phyloP scores from a whole-genome alignment of 1,140 invertebrate species.

The Papilio xuthus region DNA sequence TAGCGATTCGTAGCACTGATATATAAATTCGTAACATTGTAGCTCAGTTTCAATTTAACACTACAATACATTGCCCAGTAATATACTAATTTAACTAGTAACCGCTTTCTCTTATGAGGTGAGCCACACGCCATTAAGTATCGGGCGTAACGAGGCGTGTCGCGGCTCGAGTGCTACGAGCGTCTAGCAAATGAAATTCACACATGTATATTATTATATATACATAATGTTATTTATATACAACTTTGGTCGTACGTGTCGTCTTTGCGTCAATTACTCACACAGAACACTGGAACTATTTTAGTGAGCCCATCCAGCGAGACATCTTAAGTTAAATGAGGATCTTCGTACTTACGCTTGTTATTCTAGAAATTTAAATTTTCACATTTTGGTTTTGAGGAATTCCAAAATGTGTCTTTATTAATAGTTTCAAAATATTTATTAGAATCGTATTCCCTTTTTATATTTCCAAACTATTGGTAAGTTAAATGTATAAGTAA shows the following conservation, averaged over 20 bases:
- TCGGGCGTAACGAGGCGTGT: conserved; percentile 36
- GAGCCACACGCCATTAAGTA: conserved; percentile 12
- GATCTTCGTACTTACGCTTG: neutral
- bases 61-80: neutral
- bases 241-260: neutral
- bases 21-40: neutral
- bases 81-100: neutral
- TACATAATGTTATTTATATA: conserved; percentile 21
- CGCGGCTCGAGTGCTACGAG: conserved; percentile 31
- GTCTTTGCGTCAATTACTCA: conserved; percentile 32
- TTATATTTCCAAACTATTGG: too few species aligned
- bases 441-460: too few species aligned
- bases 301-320: neutral
- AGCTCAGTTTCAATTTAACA: neutral
- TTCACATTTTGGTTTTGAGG: too few species aligned
- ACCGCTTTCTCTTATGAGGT: conserved; percentile 16
- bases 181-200: conserved; percentile 38
- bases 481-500: too few species aligned
- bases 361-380: neutral
- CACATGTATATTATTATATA: conserved; percentile 24
- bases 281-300: conserved; percentile 30
- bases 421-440: too few species aligned
- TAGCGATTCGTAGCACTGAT: neutral
- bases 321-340: conserved; percentile 11
- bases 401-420: too few species aligned